A percentile compares a stretch with the other conserved stretches of the same genome.
phyloP scores from a whole-genome alignment of 2,113 vertebrate genomes.

The Coptodon rendalli region DNA sequence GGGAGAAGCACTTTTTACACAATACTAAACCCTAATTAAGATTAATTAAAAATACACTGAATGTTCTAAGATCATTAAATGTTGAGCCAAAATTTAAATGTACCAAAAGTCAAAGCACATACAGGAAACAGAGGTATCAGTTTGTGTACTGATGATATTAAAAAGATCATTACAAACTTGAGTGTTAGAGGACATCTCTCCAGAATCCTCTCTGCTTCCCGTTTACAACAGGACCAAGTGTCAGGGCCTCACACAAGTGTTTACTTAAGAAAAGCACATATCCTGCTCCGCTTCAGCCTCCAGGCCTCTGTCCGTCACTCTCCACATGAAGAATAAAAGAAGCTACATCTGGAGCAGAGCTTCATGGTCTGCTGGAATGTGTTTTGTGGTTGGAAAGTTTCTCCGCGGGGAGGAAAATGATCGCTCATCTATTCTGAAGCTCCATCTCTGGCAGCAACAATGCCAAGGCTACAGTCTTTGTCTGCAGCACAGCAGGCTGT shows the following conservation, averaged over 20 bases:
- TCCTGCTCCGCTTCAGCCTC: neutral
- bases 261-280: conserved; percentile 17
- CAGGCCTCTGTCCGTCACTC: neutral
- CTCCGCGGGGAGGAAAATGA: conserved; percentile 8
- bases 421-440: neutral
- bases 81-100: neutral
- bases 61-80: neutral
- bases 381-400: conserved; percentile 35
- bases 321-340: conserved; percentile 9
- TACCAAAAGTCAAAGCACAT: neutral
- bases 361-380: conserved; percentile 31
- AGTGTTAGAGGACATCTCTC: neutral
- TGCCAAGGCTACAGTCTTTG: neutral
- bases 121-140: neutral
- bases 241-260: conserved; percentile 6
- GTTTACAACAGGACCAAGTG: conserved; percentile 52
- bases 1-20: neutral
- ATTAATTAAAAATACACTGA: neutral
- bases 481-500: neutral
- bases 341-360: conserved; percentile 33
- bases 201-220: conserved; percentile 52
- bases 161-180: neutral
- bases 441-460: neutral
- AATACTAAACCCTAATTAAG: neutral
- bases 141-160: neutral